Evolutionary conservation across 2,113 vertebrate species (phyloP), one percentile per base, ranked within the genome.

Genomic region (Sinocyclocheilus rhinocerous): DNA sequence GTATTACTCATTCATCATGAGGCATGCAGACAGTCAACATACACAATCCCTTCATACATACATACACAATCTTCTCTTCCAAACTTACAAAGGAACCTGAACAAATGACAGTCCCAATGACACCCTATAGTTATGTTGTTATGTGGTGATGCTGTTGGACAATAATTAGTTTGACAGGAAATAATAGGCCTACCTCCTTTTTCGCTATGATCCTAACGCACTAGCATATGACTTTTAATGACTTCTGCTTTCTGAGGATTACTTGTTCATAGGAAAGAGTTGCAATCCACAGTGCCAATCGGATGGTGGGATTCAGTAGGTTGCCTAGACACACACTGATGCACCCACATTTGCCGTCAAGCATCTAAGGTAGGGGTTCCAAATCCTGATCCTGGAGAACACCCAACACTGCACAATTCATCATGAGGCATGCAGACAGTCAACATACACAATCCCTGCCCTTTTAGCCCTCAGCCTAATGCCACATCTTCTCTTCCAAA

Each of bases 1-100:
- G 93, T 94, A 92, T 94, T 94, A 93, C 94, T 93, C 90, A 22
- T 88, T 88, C 80, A 75, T 80, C 89, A 90, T 85, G 87, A 92
- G 83, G 89, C 90, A 91, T 91, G 89, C 87, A 85, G 72, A 88
- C 57, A 83, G 81, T 57, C 91, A 90, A 89, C 87, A 88, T 87
- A 85, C 86, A 82, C 76, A 72, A 84, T 88, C 20, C 84, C n/a
- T n/a, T n/a, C n/a, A n/a, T n/a, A n/a, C n/a, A n/a, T n/a, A n/a
- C n/a, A n/a, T n/a, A n/a, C n/a, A n/a, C n/a, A n/a, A n/a, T 94
- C 92, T 92, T 94, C 92, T 92, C 50, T 70, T 72, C 10, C 12
- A 65, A 61, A 50, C 61, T 69, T 10, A n/a, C 6, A 67, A 39
- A 29, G 15, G 1, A 67, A 16, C 42, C 61, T 81, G 42, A 67